Conservation (phyloP, 2,797 vertebrate genomes). For the Brachyrhaphis roseni region DNA sequence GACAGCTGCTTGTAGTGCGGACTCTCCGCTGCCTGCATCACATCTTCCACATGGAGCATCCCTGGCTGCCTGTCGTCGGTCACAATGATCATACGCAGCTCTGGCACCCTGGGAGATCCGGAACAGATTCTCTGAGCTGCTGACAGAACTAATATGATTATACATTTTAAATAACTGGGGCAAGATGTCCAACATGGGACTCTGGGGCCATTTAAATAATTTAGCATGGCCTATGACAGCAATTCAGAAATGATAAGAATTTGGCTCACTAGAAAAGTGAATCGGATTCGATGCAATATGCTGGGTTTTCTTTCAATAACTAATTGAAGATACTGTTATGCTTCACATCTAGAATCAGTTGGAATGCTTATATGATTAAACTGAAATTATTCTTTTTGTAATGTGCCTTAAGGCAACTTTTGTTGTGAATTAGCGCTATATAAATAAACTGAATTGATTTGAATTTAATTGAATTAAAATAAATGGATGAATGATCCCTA, state of each 20-base stretch:
- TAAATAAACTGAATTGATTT: too few relatives aligned
- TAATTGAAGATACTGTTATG: too few relatives aligned
- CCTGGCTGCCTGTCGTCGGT: conserved; percentile 84
- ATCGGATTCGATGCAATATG: too few relatives aligned
- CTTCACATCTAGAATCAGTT: too few relatives aligned
- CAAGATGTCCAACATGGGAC: neutral
- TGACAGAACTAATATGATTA: neutral
- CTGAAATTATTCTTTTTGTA: too few relatives aligned
- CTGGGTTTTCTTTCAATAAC: too few relatives aligned
- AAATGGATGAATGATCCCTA: neutral
- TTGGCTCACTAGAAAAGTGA: neutral
- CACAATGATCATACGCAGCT: conserved; percentile 84
- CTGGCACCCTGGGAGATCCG: conserved; percentile 82
- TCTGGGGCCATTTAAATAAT: neutral
- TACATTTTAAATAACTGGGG: neutral
- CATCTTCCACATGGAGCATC: conserved; percentile 84
- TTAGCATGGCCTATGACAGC: neutral
- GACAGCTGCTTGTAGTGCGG: conserved; percentile 77
- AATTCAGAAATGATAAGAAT: neutral
- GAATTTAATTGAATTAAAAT: too few relatives aligned
- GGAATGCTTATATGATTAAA: too few relatives aligned
- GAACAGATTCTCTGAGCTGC: conserved; percentile 23
- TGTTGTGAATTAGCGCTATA: too few relatives aligned
- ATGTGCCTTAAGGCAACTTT: too few relatives aligned
- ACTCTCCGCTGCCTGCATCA: conserved; percentile 84